A percentile compares a stretch with the other conserved stretches of the same genome.
Evolutionary conservation across 1,140 invertebrate genomes (phyloP).

Genomic region (Drosophila jambulina): DNA sequence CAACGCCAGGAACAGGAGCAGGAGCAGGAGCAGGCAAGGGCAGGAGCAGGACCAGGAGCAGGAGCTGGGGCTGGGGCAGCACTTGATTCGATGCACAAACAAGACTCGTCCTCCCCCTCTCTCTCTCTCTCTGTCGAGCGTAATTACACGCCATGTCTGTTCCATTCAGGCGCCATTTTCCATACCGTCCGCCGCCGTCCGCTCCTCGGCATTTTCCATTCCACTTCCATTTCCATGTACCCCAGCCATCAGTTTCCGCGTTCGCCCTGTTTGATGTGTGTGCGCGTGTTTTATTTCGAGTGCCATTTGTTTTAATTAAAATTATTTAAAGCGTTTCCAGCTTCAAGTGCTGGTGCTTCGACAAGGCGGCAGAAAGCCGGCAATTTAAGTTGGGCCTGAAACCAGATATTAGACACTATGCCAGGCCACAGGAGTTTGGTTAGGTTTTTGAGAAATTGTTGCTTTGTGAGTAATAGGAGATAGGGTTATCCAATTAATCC

Average conservation of each 20-base stretch:
- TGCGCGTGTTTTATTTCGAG: constrained; percentile 76
- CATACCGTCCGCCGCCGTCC: constrained; percentile 1
- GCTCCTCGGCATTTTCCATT: neutral
- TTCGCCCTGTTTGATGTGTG: constrained; percentile 40
- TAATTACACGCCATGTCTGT: constrained; percentile 63
- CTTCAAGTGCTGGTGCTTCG: constrained; percentile 38
- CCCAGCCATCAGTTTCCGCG: constrained; percentile 10
- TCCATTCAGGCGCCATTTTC: constrained; percentile 40
- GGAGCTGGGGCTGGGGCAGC: constrained; percentile 14
- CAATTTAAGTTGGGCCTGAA: constrained; percentile 21
- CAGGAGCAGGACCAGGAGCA: constrained; percentile 28
- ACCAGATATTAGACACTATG: constrained; percentile 1
- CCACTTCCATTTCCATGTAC: constrained; percentile 16
- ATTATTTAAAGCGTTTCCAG: constrained; percentile 75
- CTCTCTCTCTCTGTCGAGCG: constrained; percentile 27
- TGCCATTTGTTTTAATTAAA: constrained; percentile 82
- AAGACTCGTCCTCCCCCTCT: constrained; percentile 26
- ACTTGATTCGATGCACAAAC: constrained; percentile 81
- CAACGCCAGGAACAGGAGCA: constrained; percentile 34
- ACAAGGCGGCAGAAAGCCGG: constrained; percentile 13
- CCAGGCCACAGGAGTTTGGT: constrained; percentile 14
- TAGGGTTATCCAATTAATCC: constrained; percentile 40
- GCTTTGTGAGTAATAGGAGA: constrained; percentile 24
- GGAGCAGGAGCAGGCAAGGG: constrained; percentile 7
- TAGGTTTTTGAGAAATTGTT: constrained; percentile 22